A percentile compares a stretch with the other conserved stretches of the same genome.
Evolutionary conservation across 1,140 invertebrate genomes (phyloP).

Genomic region (Drosophila setifemur): DNA sequence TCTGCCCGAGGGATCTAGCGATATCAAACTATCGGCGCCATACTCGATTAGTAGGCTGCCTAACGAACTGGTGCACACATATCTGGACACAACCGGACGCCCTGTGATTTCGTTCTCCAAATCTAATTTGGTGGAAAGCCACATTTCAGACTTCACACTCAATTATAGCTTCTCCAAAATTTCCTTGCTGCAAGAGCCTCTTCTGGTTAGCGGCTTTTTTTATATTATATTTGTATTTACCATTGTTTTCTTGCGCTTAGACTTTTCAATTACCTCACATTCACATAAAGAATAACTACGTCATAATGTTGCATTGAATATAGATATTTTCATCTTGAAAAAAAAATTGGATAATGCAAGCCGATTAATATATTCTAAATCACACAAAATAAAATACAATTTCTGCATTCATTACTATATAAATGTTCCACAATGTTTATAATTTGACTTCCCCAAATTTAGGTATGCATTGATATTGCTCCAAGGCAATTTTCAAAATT

Average conservation of each 20-base stretch:
- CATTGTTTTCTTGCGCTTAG: constrained; percentile 96
- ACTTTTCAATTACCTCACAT: constrained; percentile 92
- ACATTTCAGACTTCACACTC: constrained; percentile 96
- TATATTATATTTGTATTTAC: constrained; percentile 95
- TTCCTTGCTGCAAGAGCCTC: constrained; percentile 95
- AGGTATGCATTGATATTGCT: too few species aligned
- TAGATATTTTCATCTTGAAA: constrained; percentile 17
- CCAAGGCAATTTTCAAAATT: too few species aligned
- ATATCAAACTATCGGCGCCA: constrained; percentile 92
- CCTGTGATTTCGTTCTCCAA: constrained; percentile 94
- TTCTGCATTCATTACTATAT: neutral
- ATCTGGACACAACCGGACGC: constrained; percentile 96
- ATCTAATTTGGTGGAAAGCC: constrained; percentile 96
- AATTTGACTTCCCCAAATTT: too few species aligned
- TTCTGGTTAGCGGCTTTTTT: constrained; percentile 93
- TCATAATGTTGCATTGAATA: neutral
- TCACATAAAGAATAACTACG: constrained; percentile 83
- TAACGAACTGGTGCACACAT: constrained; percentile 94
- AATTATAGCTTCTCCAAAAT: constrained; percentile 94
- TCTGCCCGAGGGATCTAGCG: constrained; percentile 94
- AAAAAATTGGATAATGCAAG: neutral
- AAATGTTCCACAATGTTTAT: neutral
- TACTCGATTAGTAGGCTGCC: constrained; percentile 90
- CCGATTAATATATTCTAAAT: constrained; percentile 11
- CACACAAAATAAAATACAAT: constrained; percentile 2